phyloP scores from a whole-genome alignment of 1,140 invertebrate species.

The Pachypsylla venusta region DNA sequence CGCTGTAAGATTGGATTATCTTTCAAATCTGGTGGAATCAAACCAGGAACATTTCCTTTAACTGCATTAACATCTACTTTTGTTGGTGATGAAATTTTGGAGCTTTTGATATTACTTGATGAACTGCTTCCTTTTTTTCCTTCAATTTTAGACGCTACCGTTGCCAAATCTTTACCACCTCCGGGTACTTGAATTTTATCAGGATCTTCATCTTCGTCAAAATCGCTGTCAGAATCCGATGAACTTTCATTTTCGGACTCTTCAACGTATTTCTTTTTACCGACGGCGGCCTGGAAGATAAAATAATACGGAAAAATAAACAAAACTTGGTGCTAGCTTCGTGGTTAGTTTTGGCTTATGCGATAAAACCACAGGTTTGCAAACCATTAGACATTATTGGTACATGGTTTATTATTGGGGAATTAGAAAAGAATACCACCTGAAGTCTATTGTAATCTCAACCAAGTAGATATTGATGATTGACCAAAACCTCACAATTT shows the following conservation, averaged over 20 bases:
- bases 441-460: too few relatives aligned
- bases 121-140: conserved; percentile 21
- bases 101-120: neutral
- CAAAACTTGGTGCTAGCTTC: too few relatives aligned
- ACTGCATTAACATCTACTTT: conserved; percentile 13
- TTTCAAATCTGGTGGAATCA: neutral
- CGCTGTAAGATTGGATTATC: neutral
- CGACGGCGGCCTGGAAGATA: too few relatives aligned
- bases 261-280: conserved; percentile 8
- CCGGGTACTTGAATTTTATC: conserved; percentile 79
- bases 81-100: neutral
- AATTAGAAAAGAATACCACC: too few relatives aligned
- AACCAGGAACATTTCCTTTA: neutral
- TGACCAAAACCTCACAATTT: too few relatives aligned
- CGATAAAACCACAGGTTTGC: too few relatives aligned
- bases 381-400: too few relatives aligned
- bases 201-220: conserved; percentile 76
- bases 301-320: too few relatives aligned
- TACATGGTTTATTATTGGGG: too few relatives aligned
- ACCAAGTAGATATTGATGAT: too few relatives aligned
- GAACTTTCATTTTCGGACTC: conserved; percentile 39
- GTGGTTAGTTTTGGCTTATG: too few relatives aligned
- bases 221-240: conserved; percentile 51
- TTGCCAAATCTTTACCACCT: conserved; percentile 61
- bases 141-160: conserved; percentile 46